Evolutionary conservation across 2,113 vertebrate species (phyloP), one percentile per base, ranked within the genome.

Genomic region (Arvicanthis niloticus): DNA sequence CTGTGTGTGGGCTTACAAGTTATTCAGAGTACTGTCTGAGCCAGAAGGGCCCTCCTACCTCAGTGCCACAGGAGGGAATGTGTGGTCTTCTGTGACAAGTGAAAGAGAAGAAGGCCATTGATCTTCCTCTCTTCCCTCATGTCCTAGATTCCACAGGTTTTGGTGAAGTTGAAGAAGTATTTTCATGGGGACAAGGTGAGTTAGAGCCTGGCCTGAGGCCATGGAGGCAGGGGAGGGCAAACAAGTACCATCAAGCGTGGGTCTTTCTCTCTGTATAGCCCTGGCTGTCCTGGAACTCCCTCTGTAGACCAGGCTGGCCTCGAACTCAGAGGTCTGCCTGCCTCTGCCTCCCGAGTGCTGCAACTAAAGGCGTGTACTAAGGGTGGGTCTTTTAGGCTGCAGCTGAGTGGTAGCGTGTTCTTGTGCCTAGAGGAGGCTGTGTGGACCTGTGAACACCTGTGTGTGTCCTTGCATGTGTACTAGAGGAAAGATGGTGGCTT

Each of bases 141-240:
- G 37, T 21, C 85, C 77, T 97, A 99, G 99, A 99, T 99, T 93
- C 99, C 99, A 60, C 99, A 99, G 97, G 99, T 99, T 92, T 98
- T 99, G 95, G 99, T 99, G 37, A 99, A 99, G 93, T 98, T 99
- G 89, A 99, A 99, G 98, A 99, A 99, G 84, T 99, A 99, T 92
- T 99, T 99, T 68, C 99, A 99, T 37, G 98, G 98, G 56, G 99
- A 99, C 82, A 99, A 99, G 99, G 99, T 99, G 98, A 99, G 98
- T 84, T 11, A 40, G 5, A 3, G 53, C 37, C n/a, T 56, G 68
- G 81, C 34, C 42, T 53, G 58, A n/a, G 5, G 45, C 21, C 8
- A 1, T 37, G 45, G 77, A 40, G 87, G 7, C 78, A 51, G 53
- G 0, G 0, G 0, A 40, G 0, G 0, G 91, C 85, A n/a, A 60